A percentile compares a stretch with the other conserved stretches of the same genome.
Evolutionary conservation across 2,113 vertebrate genomes (phyloP).

Genomic region (Eptesicus fuscus): DNA sequence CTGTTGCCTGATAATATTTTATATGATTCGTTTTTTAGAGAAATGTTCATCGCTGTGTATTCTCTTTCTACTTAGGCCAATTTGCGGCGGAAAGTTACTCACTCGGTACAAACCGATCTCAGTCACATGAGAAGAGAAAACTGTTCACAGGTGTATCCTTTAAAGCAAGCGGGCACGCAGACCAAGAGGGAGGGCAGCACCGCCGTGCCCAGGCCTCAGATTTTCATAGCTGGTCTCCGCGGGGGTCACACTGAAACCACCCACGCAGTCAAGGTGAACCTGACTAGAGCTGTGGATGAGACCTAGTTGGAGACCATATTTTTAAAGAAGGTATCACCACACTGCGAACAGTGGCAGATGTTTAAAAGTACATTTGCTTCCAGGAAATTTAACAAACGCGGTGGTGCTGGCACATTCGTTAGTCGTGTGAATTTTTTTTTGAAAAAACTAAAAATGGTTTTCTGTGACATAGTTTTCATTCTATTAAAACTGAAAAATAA

Average conservation of each 20-base stretch:
- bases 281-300: conserved; percentile 89
- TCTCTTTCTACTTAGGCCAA: conserved; percentile 85
- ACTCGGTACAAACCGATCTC: conserved; percentile 88
- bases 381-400: not conserved
- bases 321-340: not conserved
- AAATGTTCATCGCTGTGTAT: not conserved
- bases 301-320: conserved; percentile 63
- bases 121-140: conserved; percentile 93
- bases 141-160: conserved; percentile 86
- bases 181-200: conserved; percentile 81
- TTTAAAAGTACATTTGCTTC: not conserved
- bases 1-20: not conserved
- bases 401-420: not conserved
- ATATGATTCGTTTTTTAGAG: not conserved
- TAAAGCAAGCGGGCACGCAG: conserved; percentile 81
- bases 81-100: conserved; percentile 87
- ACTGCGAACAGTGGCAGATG: not conserved
- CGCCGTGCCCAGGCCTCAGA: conserved; percentile 84
- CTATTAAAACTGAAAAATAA: conserved; percentile 61
- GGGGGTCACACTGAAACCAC: conserved; percentile 77
- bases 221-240: conserved; percentile 88
- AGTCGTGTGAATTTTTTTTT: not conserved
- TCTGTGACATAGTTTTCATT: conserved; percentile 2
- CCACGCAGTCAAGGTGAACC: conserved; percentile 79
- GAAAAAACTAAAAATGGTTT: conserved; percentile 6